Conservation (phyloP, 2,797 vertebrate genomes). For the Gila robusta region DNA sequence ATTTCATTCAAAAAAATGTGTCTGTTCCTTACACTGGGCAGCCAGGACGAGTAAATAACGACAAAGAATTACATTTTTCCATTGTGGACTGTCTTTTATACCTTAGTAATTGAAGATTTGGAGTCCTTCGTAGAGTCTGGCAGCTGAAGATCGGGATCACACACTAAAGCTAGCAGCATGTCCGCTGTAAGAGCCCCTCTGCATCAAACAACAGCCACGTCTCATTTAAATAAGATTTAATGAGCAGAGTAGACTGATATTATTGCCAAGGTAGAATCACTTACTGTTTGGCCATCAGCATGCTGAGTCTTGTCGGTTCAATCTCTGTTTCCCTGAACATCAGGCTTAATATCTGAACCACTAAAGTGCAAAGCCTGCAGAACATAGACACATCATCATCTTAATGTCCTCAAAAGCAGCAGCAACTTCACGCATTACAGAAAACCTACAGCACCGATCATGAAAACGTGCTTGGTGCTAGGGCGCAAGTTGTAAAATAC, state of each 20-base stretch:
- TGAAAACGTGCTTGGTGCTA: neutral
- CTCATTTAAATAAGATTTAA: neutral
- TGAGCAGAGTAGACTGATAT: neutral
- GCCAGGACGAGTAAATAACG: too few relatives aligned
- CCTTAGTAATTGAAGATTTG: constrained; percentile 13
- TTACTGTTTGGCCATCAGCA: constrained; percentile 79
- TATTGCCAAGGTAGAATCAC: neutral
- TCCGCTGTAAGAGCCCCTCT: constrained; percentile 75
- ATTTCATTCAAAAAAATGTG: neutral
- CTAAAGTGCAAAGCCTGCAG: constrained; percentile 78
- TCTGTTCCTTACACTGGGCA: neutral
- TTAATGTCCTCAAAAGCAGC: neutral
- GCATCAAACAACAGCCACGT: neutral
- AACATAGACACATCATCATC: neutral
- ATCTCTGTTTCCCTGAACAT: constrained; percentile 85
- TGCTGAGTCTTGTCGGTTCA: constrained; percentile 73
- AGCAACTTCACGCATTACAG: neutral
- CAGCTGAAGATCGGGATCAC: constrained; percentile 65
- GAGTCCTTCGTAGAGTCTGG: neutral
- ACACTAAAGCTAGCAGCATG: constrained; percentile 72
- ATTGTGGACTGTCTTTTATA: constrained; percentile 2
- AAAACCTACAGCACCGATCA: neutral
- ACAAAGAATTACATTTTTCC: neutral
- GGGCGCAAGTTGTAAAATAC: neutral
- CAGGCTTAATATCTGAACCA: constrained; percentile 78